These are phyloP conservation scores for Hemicordylus capensis DNA, from an alignment of 2,113 vertebrate genomes.

Conservation along the genomic window DNA sequence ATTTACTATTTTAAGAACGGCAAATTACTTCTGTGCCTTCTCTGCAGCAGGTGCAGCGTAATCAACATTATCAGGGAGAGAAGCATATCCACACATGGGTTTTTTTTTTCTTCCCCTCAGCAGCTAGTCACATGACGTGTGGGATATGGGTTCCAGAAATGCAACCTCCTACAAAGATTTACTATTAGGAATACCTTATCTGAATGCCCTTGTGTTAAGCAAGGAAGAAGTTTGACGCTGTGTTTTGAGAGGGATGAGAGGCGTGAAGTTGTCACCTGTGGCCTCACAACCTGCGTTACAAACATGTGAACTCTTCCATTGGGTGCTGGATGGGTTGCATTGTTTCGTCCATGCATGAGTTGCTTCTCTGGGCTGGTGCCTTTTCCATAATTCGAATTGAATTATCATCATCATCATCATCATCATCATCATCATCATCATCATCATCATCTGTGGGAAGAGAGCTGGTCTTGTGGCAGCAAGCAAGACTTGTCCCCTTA, in stretches of 20 bases:
- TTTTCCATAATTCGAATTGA: too few species aligned
- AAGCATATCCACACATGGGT: not conserved
- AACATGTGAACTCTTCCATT: too few species aligned
- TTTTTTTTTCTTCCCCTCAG: not conserved
- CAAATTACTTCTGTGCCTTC: constrained; percentile 11
- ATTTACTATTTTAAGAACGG: too few species aligned
- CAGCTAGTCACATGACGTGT: not conserved
- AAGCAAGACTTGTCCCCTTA: too few species aligned
- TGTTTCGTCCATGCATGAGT: too few species aligned
- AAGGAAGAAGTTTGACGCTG: not conserved
- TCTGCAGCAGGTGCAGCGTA: constrained; percentile 32
- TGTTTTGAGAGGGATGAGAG: not conserved
- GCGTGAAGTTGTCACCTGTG: not conserved
- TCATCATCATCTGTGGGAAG: too few species aligned
- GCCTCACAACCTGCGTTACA: too few species aligned
- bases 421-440: too few species aligned
- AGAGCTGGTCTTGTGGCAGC: too few species aligned
- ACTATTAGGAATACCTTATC: not conserved
- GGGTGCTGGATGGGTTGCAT: too few species aligned
- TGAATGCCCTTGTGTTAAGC: not conserved
- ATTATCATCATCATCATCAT: too few species aligned
- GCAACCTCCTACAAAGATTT: not conserved
- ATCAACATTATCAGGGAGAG: constrained; percentile 43
- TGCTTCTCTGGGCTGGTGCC: too few species aligned
- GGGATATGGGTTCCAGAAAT: not conserved